A percentile compares a stretch with the other conserved stretches of the same genome.
Conservation (phyloP, 2,797 vertebrate species). For the Petrocephalus sullivani region DNA sequence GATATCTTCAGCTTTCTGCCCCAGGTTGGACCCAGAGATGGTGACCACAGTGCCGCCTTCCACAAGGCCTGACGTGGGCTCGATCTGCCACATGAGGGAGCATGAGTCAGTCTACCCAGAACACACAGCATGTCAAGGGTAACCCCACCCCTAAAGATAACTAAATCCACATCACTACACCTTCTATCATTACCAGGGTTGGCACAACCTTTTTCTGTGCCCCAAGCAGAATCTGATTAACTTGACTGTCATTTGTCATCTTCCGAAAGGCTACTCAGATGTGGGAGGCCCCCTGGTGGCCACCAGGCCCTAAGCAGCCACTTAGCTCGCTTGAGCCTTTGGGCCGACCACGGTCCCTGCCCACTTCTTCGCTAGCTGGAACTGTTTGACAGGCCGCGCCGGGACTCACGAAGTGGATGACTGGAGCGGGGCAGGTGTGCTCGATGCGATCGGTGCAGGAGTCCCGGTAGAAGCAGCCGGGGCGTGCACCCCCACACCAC, state of each 20-base stretch:
- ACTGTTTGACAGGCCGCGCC: not conserved
- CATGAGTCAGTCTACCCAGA: not conserved
- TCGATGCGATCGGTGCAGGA: conserved; percentile 72
- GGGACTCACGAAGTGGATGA: conserved; percentile 78
- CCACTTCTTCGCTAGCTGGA: not conserved
- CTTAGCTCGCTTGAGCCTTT: not conserved
- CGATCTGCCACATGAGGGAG: conserved; percentile 61
- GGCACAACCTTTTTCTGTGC: not conserved
- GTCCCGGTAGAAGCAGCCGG: conserved; percentile 73
- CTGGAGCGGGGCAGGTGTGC: conserved; percentile 80
- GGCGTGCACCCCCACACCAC: conserved; percentile 76
- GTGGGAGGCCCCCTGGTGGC: not conserved
- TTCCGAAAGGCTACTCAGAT: not conserved
- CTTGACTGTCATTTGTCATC: not conserved
- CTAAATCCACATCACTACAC: not conserved
- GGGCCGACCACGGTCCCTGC: not conserved
- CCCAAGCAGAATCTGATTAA: not conserved
- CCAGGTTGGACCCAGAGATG: conserved; percentile 90
- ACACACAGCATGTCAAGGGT: not conserved
- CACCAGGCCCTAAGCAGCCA: not conserved
- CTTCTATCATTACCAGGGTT: not conserved
- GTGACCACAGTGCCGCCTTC: conserved; percentile 86
- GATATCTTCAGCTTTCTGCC: conserved; percentile 86
- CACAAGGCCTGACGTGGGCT: conserved; percentile 81
- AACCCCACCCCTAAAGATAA: not conserved